A percentile compares a stretch with the other conserved stretches of the same genome.
These are phyloP conservation scores for Carterocephalus palaemon DNA, from an alignment of 2,888 invertebrate species.

Conservation along the genomic window DNA sequence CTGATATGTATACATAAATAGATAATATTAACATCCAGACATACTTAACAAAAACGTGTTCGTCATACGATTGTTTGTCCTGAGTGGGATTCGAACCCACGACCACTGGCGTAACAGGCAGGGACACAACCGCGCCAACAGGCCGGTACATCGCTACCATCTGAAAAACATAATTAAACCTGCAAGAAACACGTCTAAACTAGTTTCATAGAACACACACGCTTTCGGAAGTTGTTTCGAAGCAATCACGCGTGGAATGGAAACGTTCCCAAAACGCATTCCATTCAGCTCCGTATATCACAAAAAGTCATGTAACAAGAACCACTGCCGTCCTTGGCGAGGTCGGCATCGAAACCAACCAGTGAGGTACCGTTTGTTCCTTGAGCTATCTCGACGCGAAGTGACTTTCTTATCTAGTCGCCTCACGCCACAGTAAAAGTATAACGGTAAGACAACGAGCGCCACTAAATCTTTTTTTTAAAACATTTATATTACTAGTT, in stretches of 20 bases:
- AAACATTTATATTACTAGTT: too few relatives aligned
- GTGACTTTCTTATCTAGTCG: conserved; percentile 48
- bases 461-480: neutral
- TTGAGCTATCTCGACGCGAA: conserved; percentile 16
- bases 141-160: too few relatives aligned
- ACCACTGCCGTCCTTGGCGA: conserved; percentile 69
- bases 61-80: too few relatives aligned
- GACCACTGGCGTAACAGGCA: too few relatives aligned
- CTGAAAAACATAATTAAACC: conserved; percentile 5
- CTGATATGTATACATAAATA: too few relatives aligned
- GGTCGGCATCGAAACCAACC: conserved; percentile 46
- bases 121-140: too few relatives aligned
- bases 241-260: conserved; percentile 3
- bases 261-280: conserved; percentile 38
- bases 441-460: conserved; percentile 20
- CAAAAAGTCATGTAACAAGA: conserved; percentile 67
- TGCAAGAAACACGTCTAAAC: neutral
- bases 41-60: too few relatives aligned
- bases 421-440: conserved; percentile 40
- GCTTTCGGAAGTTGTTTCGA: too few relatives aligned
- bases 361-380: conserved; percentile 22
- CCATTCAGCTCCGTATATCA: conserved; percentile 52
- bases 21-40: too few relatives aligned
- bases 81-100: too few relatives aligned
- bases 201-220: conserved; percentile 5